A percentile compares a stretch with the other conserved stretches of the same genome.
These are phyloP conservation scores for Laterallus jamaicensis DNA, from an alignment of 2,113 vertebrate genomes.

Conservation along the genomic window DNA sequence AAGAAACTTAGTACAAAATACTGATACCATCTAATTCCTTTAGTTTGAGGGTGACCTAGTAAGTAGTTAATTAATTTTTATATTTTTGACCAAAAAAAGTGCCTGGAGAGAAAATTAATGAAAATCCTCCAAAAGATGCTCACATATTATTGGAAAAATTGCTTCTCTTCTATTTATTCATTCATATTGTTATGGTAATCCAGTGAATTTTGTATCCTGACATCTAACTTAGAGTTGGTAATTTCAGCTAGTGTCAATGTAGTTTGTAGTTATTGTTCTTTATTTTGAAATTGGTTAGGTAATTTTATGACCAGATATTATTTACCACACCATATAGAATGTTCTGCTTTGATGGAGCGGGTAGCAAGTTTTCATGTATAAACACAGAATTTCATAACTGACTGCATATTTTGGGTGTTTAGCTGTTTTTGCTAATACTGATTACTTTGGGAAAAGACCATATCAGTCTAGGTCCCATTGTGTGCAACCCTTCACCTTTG, in stretches of 20 bases:
- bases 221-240: background rate
- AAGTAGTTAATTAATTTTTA: background rate
- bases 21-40: background rate
- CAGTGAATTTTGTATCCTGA: background rate
- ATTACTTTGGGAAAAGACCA: background rate
- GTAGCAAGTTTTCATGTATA: background rate
- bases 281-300: background rate
- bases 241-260: rapidly evolving
- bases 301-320: background rate
- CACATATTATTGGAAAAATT: background rate
- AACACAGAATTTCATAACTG: background rate
- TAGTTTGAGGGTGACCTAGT: background rate
- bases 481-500: background rate
- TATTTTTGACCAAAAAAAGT: background rate
- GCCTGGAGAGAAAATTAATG: background rate
- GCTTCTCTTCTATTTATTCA: background rate
- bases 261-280: background rate
- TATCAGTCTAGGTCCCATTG: background rate
- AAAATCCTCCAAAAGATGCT: rapidly evolving
- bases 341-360: background rate
- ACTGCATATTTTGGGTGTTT: background rate
- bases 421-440: background rate
- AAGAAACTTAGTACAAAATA: background rate
- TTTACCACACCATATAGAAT: background rate
- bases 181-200: background rate